Conservation (phyloP, 2,888 invertebrate genomes). For the Latrodectus elegans region DNA sequence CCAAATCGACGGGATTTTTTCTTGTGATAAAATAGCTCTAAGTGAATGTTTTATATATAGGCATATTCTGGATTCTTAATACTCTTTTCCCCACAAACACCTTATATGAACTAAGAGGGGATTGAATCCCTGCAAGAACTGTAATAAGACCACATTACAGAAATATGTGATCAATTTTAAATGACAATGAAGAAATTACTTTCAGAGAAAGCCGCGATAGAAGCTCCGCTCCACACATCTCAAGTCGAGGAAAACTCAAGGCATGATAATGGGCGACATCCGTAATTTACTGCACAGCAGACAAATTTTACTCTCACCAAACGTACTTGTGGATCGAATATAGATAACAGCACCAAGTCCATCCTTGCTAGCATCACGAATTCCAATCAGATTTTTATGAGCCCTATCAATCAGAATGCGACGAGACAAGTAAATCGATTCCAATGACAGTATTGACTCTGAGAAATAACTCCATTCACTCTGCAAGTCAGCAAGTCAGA, state of each 20-base stretch:
- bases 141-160: too few relatives aligned
- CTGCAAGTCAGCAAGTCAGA: too few relatives aligned
- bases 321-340: not conserved
- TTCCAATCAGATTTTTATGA: not conserved
- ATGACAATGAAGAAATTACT: too few relatives aligned
- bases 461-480: not conserved
- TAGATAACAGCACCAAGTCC: too few relatives aligned
- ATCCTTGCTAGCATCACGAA: too few relatives aligned
- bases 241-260: not conserved
- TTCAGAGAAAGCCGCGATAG: too few relatives aligned
- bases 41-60: not conserved
- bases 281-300: not conserved
- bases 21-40: not conserved
- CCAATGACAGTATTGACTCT: not conserved
- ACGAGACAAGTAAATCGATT: not conserved
- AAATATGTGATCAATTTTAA: too few relatives aligned
- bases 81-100: conserved; percentile 1
- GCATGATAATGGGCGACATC: not conserved
- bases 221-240: not conserved
- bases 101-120: too few relatives aligned
- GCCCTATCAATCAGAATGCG: not conserved
- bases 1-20: not conserved
- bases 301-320: not conserved
- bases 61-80: not conserved
- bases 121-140: too few relatives aligned